These are phyloP conservation scores for Porites lutea DNA, from an alignment of 64 coral and sea anemone genomes.

Conservation along the genomic window DNA sequence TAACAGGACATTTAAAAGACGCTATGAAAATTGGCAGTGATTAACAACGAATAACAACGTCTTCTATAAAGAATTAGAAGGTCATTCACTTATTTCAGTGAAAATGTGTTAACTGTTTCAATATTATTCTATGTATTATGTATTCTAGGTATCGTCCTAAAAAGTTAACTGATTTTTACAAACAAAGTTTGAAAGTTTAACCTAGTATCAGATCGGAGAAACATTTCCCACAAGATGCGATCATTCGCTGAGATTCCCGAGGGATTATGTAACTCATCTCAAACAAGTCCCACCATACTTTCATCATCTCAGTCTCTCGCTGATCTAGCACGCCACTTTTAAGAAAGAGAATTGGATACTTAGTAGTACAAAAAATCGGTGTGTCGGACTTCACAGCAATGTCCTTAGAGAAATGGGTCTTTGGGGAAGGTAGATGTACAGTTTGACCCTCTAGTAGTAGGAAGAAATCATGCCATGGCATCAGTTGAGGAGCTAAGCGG, in stretches of 20 bases:
- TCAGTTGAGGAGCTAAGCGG: too few species aligned
- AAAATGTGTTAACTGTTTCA: too few species aligned
- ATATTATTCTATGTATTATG: too few species aligned
- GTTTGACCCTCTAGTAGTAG: constrained; percentile 14
- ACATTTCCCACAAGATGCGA: not conserved
- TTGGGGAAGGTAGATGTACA: constrained; percentile 50
- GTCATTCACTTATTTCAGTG: too few species aligned
- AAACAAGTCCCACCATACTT: constrained; percentile 18
- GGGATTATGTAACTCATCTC: not conserved
- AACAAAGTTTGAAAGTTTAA: too few species aligned
- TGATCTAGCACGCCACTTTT: constrained; percentile 11
- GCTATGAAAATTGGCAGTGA: too few species aligned
- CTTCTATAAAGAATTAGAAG: too few species aligned
- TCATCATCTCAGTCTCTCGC: constrained; percentile 26
- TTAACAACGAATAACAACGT: too few species aligned
- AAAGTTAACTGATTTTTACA: not conserved
- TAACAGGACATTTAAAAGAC: too few species aligned
- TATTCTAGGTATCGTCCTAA: not conserved
- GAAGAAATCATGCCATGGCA: constrained; percentile 21
- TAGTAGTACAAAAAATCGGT: constrained; percentile 29
- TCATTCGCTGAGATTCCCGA: not conserved
- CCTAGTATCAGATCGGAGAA: not conserved
- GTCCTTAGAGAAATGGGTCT: constrained; percentile 23
- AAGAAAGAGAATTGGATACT: not conserved
- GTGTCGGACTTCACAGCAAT: not conserved